These are phyloP conservation scores for Bucco capensis DNA, from an alignment of 2,113 vertebrate species.

Conservation along the genomic window DNA sequence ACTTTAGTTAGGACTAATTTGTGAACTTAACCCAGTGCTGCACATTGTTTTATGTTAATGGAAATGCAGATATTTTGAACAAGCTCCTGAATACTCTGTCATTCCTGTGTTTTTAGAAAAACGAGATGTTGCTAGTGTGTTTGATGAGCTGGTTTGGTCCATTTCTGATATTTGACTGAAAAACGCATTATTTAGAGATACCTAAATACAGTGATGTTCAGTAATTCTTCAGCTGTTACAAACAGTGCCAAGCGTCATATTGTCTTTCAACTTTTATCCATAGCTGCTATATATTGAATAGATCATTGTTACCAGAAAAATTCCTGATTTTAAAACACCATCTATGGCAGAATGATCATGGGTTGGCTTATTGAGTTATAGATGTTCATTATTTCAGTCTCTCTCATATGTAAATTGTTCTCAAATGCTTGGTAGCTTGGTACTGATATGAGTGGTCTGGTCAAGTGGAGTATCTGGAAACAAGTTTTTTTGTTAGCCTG, in stretches of 20 bases:
- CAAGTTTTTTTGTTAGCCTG: neutral
- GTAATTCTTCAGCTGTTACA: neutral
- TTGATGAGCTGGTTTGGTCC: neutral
- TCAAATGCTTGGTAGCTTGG: neutral
- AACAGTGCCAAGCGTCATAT: neutral
- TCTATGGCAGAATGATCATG: neutral
- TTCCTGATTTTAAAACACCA: neutral
- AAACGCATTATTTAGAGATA: neutral
- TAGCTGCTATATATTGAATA: neutral
- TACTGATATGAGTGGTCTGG: neutral
- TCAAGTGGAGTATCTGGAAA: neutral
- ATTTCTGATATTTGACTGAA: neutral
- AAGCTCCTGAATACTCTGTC: neutral
- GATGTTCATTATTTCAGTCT: neutral
- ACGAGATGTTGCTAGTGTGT: neutral
- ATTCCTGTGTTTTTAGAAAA: neutral
- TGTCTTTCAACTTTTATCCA: neutral
- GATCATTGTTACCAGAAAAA: neutral
- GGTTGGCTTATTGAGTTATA: neutral
- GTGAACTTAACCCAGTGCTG: neutral
- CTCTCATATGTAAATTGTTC: neutral
- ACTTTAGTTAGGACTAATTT: neutral
- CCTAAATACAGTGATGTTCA: neutral
- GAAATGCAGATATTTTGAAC: neutral
- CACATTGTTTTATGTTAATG: neutral